Evolutionary conservation across 2,888 invertebrate species (phyloP).

Genomic region (Xanthia icteritia): DNA sequence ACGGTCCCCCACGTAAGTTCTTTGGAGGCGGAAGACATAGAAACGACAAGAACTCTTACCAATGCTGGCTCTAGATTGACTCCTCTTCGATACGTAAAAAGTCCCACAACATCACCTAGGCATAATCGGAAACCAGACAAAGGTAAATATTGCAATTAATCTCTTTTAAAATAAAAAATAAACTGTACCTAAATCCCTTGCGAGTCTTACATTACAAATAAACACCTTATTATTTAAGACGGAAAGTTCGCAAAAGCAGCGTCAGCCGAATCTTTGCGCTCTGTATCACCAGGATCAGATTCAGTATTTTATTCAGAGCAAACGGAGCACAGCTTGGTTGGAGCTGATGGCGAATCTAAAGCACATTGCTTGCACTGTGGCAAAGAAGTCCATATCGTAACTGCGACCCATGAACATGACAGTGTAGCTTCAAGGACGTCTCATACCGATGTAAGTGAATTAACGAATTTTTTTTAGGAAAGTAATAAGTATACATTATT

Average conservation of each 20-base stretch:
- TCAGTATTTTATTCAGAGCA: slow-evolving; percentile 97
- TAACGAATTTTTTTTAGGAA: neutral
- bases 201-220: slow-evolving; percentile 27
- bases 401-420: slow-evolving; percentile 87
- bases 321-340: slow-evolving; percentile 89
- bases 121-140: slow-evolving; percentile 86
- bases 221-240: slow-evolving; percentile 74
- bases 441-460: slow-evolving; percentile 84
- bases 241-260: slow-evolving; percentile 93
- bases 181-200: neutral
- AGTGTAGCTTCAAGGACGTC: slow-evolving; percentile 85
- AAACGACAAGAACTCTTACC: slow-evolving; percentile 86
- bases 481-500: neutral
- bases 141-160: slow-evolving; percentile 71
- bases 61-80: slow-evolving; percentile 87
- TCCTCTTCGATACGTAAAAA: slow-evolving; percentile 85
- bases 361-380: slow-evolving; percentile 96
- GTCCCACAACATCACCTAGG: slow-evolving; percentile 89
- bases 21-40: slow-evolving; percentile 88
- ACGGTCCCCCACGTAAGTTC: slow-evolving; percentile 87
- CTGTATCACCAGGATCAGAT: slow-evolving; percentile 97
- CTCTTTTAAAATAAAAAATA: neutral
- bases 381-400: slow-evolving; percentile 93
- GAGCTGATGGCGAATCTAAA: slow-evolving; percentile 90
- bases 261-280: slow-evolving; percentile 96